Evolutionary conservation across 53 echinoderm and acorn worm genomes (phyloP).

Genomic region (Astropecten irregularis): DNA sequence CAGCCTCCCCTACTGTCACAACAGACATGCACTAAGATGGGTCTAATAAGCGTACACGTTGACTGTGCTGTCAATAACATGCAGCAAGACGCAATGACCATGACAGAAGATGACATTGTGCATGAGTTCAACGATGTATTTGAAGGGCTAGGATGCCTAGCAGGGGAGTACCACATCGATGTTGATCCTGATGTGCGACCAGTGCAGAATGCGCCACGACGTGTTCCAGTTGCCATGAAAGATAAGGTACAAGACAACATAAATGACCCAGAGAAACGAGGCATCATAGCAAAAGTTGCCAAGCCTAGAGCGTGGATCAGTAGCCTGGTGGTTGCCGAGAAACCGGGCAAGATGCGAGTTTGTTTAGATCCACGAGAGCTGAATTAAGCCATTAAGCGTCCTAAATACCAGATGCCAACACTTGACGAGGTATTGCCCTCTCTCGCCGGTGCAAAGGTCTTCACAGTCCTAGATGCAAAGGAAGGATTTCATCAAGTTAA

Average conservation of each 20-base stretch:
- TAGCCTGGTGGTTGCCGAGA: slow-evolving; percentile 35
- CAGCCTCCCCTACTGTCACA: slow-evolving; percentile 26
- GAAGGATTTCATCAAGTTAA: slow-evolving; percentile 66
- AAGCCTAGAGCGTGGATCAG: slow-evolving; percentile 64
- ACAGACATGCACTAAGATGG: slow-evolving; percentile 23
- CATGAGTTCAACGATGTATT: not conserved
- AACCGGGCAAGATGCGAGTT: slow-evolving; percentile 34
- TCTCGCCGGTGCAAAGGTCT: too few species aligned
- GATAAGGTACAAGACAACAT: slow-evolving; percentile 43
- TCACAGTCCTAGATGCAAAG: slow-evolving; percentile 57
- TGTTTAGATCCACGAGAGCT: slow-evolving; percentile 39
- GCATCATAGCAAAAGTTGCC: slow-evolving; percentile 51
- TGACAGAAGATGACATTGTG: not conserved
- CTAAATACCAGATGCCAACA: slow-evolving; percentile 40
- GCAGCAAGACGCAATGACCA: not conserved
- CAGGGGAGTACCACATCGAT: slow-evolving; percentile 17
- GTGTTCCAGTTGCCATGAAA: slow-evolving; percentile 19
- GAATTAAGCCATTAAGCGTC: not conserved
- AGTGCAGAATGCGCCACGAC: slow-evolving; percentile 29
- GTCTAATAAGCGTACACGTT: slow-evolving; percentile 14
- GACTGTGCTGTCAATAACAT: not conserved
- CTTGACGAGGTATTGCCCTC: slow-evolving; percentile 45
- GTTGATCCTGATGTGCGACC: slow-evolving; percentile 15
- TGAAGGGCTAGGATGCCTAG: not conserved
- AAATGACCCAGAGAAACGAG: slow-evolving; percentile 28